These are phyloP conservation scores for Dynastes grantii DNA, from an alignment of 2,888 invertebrate genomes.

Conservation along the genomic window DNA sequence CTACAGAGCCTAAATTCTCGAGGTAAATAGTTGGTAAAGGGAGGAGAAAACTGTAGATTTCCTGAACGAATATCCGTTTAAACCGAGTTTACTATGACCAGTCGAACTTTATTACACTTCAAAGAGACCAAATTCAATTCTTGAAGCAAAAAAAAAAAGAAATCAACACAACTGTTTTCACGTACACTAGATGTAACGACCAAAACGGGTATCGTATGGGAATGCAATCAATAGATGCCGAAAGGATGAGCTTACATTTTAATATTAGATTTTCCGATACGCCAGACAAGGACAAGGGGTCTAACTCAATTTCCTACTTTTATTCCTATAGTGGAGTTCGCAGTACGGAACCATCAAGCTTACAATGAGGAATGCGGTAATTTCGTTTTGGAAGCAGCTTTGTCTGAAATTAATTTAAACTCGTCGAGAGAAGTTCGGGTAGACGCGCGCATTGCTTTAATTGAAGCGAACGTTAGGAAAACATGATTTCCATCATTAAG, in stretches of 20 bases:
- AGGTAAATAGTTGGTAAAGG: too few species aligned
- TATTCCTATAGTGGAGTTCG: background rate
- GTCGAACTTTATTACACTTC: too few species aligned
- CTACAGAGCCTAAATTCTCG: too few species aligned
- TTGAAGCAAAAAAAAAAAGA: too few species aligned
- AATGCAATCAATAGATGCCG: constrained; percentile 6
- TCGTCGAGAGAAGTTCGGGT: background rate
- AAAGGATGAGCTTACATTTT: constrained; percentile 8
- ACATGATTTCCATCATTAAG: background rate
- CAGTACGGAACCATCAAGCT: background rate
- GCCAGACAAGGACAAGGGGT: background rate
- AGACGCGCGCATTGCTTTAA: background rate
- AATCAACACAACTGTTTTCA: too few species aligned
- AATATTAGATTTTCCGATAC: constrained; percentile 20
- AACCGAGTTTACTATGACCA: too few species aligned
- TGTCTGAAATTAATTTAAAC: constrained; percentile 16
- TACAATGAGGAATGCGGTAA: constrained; percentile 1
- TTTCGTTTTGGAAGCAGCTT: constrained; percentile 12
- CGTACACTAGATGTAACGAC: too few species aligned
- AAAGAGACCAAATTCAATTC: too few species aligned
- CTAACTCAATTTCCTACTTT: constrained; percentile 20
- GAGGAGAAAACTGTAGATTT: too few species aligned
- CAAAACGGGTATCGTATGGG: background rate
- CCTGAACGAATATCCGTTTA: too few species aligned
- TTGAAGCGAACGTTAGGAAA: background rate